A percentile compares a stretch with the other conserved stretches of the same genome.
These are phyloP conservation scores for Papilio protenor DNA, from an alignment of 2,888 invertebrate species.

Conservation along the genomic window DNA sequence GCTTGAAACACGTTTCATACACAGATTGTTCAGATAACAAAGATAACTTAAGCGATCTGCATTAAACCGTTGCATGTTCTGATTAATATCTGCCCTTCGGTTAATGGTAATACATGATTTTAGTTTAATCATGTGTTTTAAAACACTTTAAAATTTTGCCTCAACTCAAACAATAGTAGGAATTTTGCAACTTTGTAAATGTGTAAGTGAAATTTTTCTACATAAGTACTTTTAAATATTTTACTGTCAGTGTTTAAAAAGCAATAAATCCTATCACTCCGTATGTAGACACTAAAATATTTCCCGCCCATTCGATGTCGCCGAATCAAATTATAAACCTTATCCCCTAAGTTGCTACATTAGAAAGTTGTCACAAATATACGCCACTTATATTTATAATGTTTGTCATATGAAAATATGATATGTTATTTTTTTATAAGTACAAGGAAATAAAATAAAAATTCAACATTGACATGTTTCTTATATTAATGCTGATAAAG, in stretches of 20 bases:
- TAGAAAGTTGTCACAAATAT: neutral
- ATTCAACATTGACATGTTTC: neutral
- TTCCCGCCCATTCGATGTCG: neutral
- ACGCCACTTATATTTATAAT: neutral
- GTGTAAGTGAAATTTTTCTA: too few species aligned
- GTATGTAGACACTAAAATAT: neutral
- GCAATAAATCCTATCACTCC: too few species aligned
- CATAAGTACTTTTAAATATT: too few species aligned
- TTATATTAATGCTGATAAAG: neutral
- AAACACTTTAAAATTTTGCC: neutral
- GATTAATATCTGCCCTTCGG: constrained; percentile 22
- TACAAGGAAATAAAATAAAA: neutral
- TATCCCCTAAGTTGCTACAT: neutral
- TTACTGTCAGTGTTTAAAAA: too few species aligned
- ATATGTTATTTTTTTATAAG: neutral
- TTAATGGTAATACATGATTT: constrained; percentile 6
- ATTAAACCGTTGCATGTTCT: constrained; percentile 22
- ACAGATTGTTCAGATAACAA: constrained; percentile 27
- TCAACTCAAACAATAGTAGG: neutral
- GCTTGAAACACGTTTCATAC: constrained; percentile 14
- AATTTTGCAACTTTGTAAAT: neutral
- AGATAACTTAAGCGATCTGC: constrained; percentile 28
- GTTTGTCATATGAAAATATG: neutral
- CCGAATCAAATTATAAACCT: neutral
- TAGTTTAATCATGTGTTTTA: neutral